Conservation (phyloP, 1,140 invertebrate genomes). For the Drosophila sechellia region DNA sequence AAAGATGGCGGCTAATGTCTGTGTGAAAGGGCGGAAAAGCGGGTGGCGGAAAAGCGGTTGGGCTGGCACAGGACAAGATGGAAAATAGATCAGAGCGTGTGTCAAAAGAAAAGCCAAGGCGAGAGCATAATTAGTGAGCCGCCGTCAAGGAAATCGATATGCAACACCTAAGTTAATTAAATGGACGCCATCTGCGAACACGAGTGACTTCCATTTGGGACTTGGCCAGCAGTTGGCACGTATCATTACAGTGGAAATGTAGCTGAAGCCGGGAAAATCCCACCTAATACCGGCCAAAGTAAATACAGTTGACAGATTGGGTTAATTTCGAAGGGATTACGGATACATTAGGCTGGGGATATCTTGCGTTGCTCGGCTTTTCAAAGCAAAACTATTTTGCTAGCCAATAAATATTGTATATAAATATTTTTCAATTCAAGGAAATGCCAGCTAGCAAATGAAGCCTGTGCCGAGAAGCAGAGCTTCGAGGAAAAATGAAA, state of each 20-base stretch:
- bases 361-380: too few relatives aligned
- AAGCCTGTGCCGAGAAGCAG: neutral
- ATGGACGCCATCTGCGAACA: neutral
- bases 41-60: neutral
- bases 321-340: slow-evolving; percentile 9
- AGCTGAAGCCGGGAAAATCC: neutral
- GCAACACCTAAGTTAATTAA: slow-evolving; percentile 38
- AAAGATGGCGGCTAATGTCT: slow-evolving; percentile 48
- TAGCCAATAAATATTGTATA: too few relatives aligned
- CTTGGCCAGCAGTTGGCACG: neutral
- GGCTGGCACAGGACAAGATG: neutral
- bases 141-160: slow-evolving; percentile 12
- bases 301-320: neutral
- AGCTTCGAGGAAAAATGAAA: neutral
- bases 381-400: too few relatives aligned
- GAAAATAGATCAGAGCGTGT: slow-evolving; percentile 25
- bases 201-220: neutral
- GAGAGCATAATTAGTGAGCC: slow-evolving; percentile 17
- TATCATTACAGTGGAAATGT: slow-evolving; percentile 1
- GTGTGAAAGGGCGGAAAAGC: neutral
- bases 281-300: neutral
- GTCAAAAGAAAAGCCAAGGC: slow-evolving; percentile 22
- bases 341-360: neutral
- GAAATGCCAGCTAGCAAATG: too few relatives aligned
- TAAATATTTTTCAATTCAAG: too few relatives aligned